A percentile compares a stretch with the other conserved stretches of the same genome.
These are phyloP conservation scores for Drosophila birchii DNA, from an alignment of 2,888 invertebrate genomes.

Conservation along the genomic window DNA sequence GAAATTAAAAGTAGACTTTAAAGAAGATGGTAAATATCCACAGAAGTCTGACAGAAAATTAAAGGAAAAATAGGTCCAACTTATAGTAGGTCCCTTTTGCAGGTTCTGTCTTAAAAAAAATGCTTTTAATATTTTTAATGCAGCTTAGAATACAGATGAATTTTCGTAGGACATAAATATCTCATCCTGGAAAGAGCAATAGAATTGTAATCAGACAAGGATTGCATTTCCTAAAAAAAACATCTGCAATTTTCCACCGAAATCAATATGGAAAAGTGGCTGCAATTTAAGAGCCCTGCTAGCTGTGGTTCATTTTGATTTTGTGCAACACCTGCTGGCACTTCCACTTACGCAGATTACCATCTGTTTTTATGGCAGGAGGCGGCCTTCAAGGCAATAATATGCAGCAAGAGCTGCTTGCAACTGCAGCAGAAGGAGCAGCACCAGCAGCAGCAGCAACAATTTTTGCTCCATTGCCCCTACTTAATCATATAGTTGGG, in stretches of 20 bases:
- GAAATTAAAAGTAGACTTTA: neutral
- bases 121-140: no score
- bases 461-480: conserved; percentile 5
- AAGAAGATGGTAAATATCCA: neutral
- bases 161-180: no score
- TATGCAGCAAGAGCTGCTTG: conserved; percentile 11
- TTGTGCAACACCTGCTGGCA: conserved; percentile 66
- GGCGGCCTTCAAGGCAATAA: conserved; percentile 30
- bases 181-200: no score
- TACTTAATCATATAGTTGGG: conserved; percentile 29
- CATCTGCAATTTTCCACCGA: neutral
- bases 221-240: no score
- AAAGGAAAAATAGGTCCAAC: no score
- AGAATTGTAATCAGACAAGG: no score
- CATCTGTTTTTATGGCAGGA: conserved; percentile 69
- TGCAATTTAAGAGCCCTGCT: conserved; percentile 15
- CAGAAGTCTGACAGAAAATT: no score
- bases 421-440: conserved; percentile 23
- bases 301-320: conserved; percentile 20
- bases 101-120: no score
- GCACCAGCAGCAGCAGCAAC: neutral
- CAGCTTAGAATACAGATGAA: no score
- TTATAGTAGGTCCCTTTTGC: no score
- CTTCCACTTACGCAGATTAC: conserved; percentile 78
- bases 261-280: conserved; percentile 41